These are phyloP conservation scores for Simalia tracyae DNA, from an alignment of 2,797 vertebrate species.

Conservation along the genomic window DNA sequence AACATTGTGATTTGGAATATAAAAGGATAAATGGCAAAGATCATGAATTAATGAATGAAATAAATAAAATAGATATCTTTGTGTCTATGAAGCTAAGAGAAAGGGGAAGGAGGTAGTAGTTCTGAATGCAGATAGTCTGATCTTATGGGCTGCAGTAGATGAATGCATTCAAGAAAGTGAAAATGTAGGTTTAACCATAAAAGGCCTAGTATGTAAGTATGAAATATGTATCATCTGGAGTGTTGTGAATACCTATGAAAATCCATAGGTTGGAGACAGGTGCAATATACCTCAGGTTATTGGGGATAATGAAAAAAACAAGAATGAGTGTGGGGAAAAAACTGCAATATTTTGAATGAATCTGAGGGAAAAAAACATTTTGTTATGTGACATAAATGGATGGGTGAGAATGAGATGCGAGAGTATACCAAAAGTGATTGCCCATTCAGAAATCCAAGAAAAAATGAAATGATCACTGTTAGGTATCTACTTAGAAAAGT, in stretches of 20 bases:
- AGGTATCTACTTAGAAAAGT: not conserved
- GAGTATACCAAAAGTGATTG: not conserved
- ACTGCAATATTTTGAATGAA: not conserved
- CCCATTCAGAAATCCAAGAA: not conserved
- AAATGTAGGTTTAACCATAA: not conserved
- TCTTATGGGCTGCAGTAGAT: not conserved
- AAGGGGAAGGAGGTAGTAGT: not conserved
- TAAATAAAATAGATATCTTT: not conserved
- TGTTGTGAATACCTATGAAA: not conserved
- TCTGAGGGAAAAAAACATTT: not conserved
- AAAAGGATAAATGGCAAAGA: not conserved
- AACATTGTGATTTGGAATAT: not conserved
- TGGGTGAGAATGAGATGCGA: not conserved
- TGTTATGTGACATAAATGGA: not conserved
- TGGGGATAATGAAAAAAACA: not conserved
- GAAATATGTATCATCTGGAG: not conserved
- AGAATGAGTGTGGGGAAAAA: not conserved
- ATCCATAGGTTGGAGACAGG: not conserved
- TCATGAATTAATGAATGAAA: not conserved
- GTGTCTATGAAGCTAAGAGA: not conserved
- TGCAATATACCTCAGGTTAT: not conserved
- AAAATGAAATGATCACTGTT: not conserved
- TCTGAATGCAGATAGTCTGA: not conserved
- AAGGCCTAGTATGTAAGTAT: not conserved
- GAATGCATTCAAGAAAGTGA: not conserved